Evolutionary conservation across 2,797 vertebrate species (phyloP), one percentile per base, ranked within the genome.

Genomic region (Darevskia nairensis): DNA sequence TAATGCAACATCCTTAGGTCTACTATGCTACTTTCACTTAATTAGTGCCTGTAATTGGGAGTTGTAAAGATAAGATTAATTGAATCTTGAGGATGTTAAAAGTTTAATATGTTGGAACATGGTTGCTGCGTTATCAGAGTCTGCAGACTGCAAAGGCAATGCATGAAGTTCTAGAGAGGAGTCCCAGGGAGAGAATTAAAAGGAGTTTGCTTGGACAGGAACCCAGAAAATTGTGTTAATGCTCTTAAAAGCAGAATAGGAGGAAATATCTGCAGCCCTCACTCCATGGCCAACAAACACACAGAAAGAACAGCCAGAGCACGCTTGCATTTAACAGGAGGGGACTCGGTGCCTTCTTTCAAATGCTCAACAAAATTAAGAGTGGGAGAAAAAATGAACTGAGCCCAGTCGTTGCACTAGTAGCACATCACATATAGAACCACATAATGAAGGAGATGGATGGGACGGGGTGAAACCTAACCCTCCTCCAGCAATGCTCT

Each of bases 51-150:
- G 94, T 97, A 97, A 97, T 96, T 97, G 97, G 95, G 96, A 97
- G 96, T 96, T 97, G 95, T 96, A 97, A 96, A 97, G 97, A 97
- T 97, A 97, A 97, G 96, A 97, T 97, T 97, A 97, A 97, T 96
- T 95, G 96, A 96, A 96, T 96, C 94, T 95, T 89, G 92, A 92
- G 94, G 93, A 95, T 95, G 96, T 96, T 96, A 93, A 94, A 96
- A 96, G 95, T 97, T 96, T 95, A 96, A 96, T 94, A 94, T 84
- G 8, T 94, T 88, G 92, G 92, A 96, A 94, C 84, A 87, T 6
- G 91, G 95, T 91, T 95, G 89, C 81, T 92, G 93, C 80, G 93
- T 95, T 97, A 97, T 97, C 96, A 11, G 91, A 68, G 92, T 87
- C 87, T 83, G 86, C 96, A 97, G 96, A 46, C 91, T 29, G 92